These are phyloP conservation scores for Colaptes auratus DNA, from an alignment of 2,113 vertebrate genomes.

Conservation along the genomic window DNA sequence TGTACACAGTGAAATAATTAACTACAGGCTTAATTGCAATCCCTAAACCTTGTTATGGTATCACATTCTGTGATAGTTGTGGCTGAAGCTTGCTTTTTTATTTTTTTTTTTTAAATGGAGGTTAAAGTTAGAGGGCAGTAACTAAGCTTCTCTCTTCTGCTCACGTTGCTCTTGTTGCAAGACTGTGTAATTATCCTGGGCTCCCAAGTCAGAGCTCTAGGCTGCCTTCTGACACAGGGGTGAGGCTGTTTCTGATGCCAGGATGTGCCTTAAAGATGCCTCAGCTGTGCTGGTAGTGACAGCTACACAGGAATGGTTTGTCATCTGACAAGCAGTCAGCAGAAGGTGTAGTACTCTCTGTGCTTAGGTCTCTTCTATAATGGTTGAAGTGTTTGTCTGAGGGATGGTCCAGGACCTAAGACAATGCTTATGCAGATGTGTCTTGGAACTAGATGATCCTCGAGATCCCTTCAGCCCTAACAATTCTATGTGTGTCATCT, in stretches of 20 bases:
- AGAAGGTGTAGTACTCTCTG: neutral
- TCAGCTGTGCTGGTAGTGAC: neutral
- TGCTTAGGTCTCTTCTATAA: neutral
- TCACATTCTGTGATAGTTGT: neutral
- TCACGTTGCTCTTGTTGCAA: neutral
- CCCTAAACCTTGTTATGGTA: neutral
- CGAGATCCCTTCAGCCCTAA: too few species aligned
- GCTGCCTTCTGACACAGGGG: neutral
- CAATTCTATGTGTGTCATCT: neutral
- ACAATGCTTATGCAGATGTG: neutral
- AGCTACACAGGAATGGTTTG: neutral
- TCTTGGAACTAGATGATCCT: neutral
- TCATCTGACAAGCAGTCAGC: neutral
- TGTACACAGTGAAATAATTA: neutral
- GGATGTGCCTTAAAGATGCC: neutral
- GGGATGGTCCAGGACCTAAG: neutral
- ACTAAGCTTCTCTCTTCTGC: neutral
- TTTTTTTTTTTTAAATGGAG: neutral
- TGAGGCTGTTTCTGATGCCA: neutral
- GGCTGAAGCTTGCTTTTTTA: neutral
- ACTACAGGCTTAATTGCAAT: neutral
- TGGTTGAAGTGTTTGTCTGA: neutral
- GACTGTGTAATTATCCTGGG: neutral
- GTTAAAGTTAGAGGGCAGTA: neutral
- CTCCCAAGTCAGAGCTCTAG: neutral